Conservation (phyloP, 2,113 vertebrate species). For the Eupsittula cactorum region DNA sequence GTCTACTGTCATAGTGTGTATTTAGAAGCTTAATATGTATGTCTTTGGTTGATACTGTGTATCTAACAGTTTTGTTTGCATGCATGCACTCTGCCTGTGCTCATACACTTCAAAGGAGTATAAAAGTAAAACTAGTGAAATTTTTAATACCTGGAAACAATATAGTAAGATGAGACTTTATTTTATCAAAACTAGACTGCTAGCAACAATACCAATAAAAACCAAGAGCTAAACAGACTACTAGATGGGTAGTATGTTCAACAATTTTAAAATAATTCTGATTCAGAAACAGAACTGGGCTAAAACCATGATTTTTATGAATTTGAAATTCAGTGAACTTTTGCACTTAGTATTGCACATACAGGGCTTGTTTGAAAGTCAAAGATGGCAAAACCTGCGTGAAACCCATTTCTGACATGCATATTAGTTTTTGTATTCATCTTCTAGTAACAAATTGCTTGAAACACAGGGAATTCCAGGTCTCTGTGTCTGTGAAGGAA, state of each 20-base stretch:
- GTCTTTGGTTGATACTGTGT: slow-evolving; percentile 23
- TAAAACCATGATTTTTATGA: slow-evolving; percentile 2
- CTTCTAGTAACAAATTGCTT: not conserved
- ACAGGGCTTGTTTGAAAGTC: not conserved
- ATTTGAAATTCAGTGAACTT: slow-evolving; percentile 38
- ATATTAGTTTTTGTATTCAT: not conserved
- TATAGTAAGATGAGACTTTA: slow-evolving; percentile 15
- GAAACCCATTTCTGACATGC: slow-evolving; percentile 11
- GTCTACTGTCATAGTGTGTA: not conserved
- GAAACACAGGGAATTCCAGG: not conserved
- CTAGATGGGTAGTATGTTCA: not conserved
- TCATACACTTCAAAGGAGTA: not conserved
- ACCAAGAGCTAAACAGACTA: not conserved
- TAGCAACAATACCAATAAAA: slow-evolving; percentile 17
- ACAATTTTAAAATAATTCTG: not conserved
- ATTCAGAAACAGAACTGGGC: slow-evolving; percentile 32
- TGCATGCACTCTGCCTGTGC: not conserved
- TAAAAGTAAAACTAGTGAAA: not conserved
- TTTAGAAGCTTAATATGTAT: slow-evolving; percentile 7
- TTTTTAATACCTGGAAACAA: slow-evolving; percentile 39
- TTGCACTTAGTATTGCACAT: not conserved
- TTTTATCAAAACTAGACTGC: slow-evolving; percentile 55
- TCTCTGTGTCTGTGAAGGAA: not conserved
- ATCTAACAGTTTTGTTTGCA: slow-evolving; percentile 26
- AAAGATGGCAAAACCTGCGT: slow-evolving; percentile 18